Evolutionary conservation across 2,797 vertebrate species (phyloP).

Genomic region (Pangasius djambal): DNA sequence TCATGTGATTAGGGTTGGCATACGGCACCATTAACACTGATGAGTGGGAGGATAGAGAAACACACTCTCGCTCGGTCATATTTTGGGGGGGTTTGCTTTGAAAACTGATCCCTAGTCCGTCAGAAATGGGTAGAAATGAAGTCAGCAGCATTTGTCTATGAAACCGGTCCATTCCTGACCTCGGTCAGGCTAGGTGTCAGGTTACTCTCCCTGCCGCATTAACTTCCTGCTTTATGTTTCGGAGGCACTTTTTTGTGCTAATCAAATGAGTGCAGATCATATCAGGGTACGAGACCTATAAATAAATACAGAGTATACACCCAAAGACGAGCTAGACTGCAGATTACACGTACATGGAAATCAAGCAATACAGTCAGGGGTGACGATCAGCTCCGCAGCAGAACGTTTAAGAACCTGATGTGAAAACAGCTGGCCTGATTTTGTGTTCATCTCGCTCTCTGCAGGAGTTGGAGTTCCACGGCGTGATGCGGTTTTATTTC

Average conservation of each 20-base stretch:
- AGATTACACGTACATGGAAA: neutral
- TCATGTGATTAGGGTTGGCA: neutral
- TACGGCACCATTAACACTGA: neutral
- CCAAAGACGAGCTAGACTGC: neutral
- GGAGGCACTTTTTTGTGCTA: neutral
- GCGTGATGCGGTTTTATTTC: slow-evolving; percentile 99
- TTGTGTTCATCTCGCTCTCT: slow-evolving; percentile 30
- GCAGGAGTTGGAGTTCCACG: slow-evolving; percentile 97
- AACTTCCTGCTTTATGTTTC: neutral
- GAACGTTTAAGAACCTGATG: neutral
- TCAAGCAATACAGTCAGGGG: neutral
- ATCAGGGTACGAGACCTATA: neutral
- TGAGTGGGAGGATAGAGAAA: neutral
- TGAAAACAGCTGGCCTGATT: neutral
- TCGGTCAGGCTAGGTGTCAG: neutral
- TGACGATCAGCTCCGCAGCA: neutral
- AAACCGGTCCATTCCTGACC: neutral
- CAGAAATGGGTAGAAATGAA: neutral
- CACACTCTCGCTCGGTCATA: neutral
- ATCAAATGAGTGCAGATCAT: neutral
- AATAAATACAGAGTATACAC: neutral
- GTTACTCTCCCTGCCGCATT: neutral
- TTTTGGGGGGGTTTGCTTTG: neutral
- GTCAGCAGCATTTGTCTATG: neutral
- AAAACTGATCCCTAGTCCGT: neutral